These are phyloP conservation scores for Trematocara stigmaticum DNA, from an alignment of 2,113 vertebrate genomes.

Conservation along the genomic window DNA sequence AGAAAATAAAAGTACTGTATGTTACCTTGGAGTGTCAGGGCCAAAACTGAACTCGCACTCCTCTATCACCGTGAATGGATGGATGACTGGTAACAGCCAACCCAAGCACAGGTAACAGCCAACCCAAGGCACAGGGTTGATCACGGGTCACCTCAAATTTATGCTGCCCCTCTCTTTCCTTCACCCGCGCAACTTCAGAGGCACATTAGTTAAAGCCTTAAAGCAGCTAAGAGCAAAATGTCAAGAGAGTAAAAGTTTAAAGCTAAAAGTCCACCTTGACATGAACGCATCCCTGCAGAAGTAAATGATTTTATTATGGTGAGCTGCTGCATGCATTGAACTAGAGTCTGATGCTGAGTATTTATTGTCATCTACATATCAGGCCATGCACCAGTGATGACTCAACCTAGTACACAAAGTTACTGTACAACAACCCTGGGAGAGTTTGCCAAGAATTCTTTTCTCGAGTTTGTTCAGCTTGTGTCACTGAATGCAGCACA, in stretches of 20 bases:
- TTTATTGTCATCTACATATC: slow-evolving; percentile 28
- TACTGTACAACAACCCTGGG: neutral
- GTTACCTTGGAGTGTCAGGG: neutral
- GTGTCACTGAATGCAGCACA: neutral
- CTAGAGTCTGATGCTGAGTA: slow-evolving; percentile 14
- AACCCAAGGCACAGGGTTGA: neutral
- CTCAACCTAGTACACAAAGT: neutral
- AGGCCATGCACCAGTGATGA: neutral
- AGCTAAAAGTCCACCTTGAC: slow-evolving; percentile 25
- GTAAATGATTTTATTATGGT: slow-evolving; percentile 35
- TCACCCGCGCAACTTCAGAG: neutral
- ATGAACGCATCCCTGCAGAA: slow-evolving; percentile 12
- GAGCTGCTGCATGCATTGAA: neutral
- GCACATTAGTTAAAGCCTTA: neutral
- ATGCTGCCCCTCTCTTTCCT: neutral
- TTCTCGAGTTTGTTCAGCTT: neutral
- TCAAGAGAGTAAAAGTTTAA: slow-evolving; percentile 16
- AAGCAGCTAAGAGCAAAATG: slow-evolving; percentile 9
- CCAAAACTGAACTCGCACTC: neutral
- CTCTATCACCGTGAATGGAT: neutral
- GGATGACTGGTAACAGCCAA: neutral
- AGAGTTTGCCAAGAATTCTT: neutral
- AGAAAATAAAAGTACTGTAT: neutral
- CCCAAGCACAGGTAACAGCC: neutral
- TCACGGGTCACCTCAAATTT: slow-evolving; percentile 9